phyloP scores from a whole-genome alignment of 1,140 invertebrate genomes.

The Papilio machaon region DNA sequence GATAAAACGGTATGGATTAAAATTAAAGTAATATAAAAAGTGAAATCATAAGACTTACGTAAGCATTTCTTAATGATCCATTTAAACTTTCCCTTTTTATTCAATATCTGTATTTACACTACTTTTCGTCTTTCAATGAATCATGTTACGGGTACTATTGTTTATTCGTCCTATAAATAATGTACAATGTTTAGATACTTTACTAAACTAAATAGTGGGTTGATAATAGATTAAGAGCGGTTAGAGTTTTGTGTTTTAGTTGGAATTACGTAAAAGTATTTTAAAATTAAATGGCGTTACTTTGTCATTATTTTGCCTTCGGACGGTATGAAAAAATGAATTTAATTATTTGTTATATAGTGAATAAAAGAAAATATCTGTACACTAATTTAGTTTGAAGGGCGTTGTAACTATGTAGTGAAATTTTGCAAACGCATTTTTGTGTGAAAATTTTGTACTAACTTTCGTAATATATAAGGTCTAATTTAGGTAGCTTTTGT shows the following conservation, averaged over 20 bases:
- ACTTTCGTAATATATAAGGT: no score
- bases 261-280: neutral
- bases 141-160: neutral
- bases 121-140: constrained; percentile 25
- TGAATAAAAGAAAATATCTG: no score
- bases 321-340: no score
- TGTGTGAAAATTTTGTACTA: no score
- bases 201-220: constrained; percentile 12
- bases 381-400: no score
- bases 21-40: neutral
- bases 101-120: neutral
- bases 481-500: neutral
- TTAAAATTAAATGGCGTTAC: neutral
- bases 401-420: no score
- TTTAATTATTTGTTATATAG: no score
- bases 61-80: neutral
- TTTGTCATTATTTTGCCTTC: neutral
- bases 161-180: constrained; percentile 31
- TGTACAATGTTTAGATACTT: constrained; percentile 13
- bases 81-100: neutral
- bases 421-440: no score
- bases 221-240: constrained; percentile 12
- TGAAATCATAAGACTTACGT: neutral
- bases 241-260: constrained; percentile 5
- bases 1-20: no score